These are phyloP conservation scores for Tamandua tetradactyla DNA, from an alignment of 2,797 vertebrate genomes.

Conservation along the genomic window DNA sequence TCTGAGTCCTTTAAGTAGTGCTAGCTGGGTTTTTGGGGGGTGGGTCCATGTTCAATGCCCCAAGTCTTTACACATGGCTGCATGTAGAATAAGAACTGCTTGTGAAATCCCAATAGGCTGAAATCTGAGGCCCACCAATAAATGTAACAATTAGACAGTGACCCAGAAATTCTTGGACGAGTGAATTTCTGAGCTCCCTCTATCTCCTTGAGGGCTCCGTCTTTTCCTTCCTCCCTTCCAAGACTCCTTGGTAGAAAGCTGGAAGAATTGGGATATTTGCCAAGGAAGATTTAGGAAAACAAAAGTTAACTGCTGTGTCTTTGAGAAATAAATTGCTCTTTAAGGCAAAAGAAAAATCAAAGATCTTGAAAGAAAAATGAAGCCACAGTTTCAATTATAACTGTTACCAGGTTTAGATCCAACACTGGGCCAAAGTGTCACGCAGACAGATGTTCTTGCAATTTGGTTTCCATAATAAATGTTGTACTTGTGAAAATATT, in stretches of 20 bases:
- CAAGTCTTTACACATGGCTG: constrained; percentile 84
- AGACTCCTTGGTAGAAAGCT: constrained; percentile 76
- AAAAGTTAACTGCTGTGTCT: constrained; percentile 76
- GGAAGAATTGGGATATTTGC: constrained; percentile 78
- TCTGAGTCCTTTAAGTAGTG: constrained; percentile 70
- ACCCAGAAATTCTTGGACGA: constrained; percentile 94
- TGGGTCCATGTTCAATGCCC: constrained; percentile 75
- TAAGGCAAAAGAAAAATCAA: constrained; percentile 76
- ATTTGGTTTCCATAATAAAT: constrained; percentile 80
- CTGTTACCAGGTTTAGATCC: constrained; percentile 74
- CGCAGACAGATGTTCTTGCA: constrained; percentile 73
- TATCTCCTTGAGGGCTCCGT: constrained; percentile 83
- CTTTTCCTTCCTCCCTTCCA: constrained; percentile 62
- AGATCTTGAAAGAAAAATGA: constrained; percentile 69
- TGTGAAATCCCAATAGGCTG: constrained; percentile 86
- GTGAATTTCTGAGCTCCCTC: constrained; percentile 86
- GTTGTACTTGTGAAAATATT: constrained; percentile 80
- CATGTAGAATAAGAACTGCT: constrained; percentile 81
- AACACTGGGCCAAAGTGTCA: constrained; percentile 73
- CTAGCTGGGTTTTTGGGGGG: constrained; percentile 2
- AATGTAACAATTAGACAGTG: constrained; percentile 94
- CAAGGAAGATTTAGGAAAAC: constrained; percentile 75
- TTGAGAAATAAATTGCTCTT: constrained; percentile 80
- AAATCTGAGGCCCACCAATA: constrained; percentile 91
- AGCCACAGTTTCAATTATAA: constrained; percentile 75